Percentiles rank a stretch among this genome's conserved stretches.
These are phyloP conservation scores for Clarias platycephalus DNA, from an alignment of 2,797 vertebrate species.

Conservation along the genomic window DNA sequence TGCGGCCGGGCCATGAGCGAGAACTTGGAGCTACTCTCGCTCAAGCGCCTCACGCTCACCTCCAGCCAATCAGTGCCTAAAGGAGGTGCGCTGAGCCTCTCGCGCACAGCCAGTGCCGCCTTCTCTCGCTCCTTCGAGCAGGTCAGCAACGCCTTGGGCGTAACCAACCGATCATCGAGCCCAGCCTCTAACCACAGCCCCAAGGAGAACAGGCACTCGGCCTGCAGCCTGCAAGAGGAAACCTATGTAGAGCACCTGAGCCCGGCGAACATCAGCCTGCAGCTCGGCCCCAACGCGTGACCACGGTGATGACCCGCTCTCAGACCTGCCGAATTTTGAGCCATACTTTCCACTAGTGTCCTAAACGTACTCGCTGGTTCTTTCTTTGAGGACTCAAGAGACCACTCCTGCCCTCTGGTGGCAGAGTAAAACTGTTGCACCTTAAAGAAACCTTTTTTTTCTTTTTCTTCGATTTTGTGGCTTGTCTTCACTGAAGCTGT, in stretches of 20 bases:
- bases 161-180: constrained; percentile 63
- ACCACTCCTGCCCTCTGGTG: constrained; percentile 49
- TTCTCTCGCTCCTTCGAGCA: constrained; percentile 98
- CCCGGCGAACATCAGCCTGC: constrained; percentile 90
- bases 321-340: constrained; percentile 5
- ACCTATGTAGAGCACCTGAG: constrained; percentile 79
- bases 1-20: constrained; percentile 89
- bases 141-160: constrained; percentile 73
- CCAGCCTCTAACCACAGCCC: constrained; percentile 68
- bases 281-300: constrained; percentile 84
- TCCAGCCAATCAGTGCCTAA: constrained; percentile 97
- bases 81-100: constrained; percentile 86
- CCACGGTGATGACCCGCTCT: not conserved
- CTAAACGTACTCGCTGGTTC: not conserved
- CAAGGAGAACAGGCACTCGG: constrained; percentile 83
- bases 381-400: not conserved
- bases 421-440: constrained; percentile 56
- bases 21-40: constrained; percentile 85
- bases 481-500: constrained; percentile 60
- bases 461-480: constrained; percentile 23
- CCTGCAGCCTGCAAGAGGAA: constrained; percentile 92
- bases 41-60: constrained; percentile 91
- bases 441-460: constrained; percentile 42
- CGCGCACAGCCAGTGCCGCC: constrained; percentile 88
- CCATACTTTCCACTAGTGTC: constrained; percentile 10